Base-by-base conservation (phyloP, 2,888 invertebrate genomes). In the Monochamus alternatus region DNA sequence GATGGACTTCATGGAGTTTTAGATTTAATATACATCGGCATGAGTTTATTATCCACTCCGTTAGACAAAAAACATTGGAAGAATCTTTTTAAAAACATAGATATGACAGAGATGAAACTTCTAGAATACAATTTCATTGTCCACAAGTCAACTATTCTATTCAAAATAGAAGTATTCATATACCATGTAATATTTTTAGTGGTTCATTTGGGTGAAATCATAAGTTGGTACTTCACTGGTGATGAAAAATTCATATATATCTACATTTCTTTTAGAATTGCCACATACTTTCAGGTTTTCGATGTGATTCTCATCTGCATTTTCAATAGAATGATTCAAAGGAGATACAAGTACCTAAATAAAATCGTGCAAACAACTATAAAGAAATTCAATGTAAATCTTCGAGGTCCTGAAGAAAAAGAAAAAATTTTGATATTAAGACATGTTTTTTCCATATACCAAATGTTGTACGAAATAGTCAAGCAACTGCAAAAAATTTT, bases 401-500 rank as follows among this genome's bases (percentile, higher is more conserved):
- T 55, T 59, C 22, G 22, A 8, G 10, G 30, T 43, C 5, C 10
- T 14, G 55, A 38, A 38, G 59, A 55, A 59, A 63, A 43, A 8
- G 62, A 63, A 14, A 14, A 7, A 5, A 22, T 68, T 8, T 58
- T 58, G 22, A 68, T 9, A 14, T 7, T 68, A 22, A 68, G 43
- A 10, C 9, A 43, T n/a, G 43, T 68, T 14, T 68, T 43, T 14
- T 68, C 58, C 8, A 22, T 72, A 9, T 65, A 72, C 32, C 69
- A 74, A 32, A 44, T 44, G 31, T 66, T 79, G 7, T 44, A 76
- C 64, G 67, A 71, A 12, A 12, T 65, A 30, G 60, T 75, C 10
- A 65, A 73, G 63, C 22, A 47, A 32, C 14, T 75, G 3, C 77
- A 79, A 14, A 22, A 47, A 22, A 67, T 76, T 9, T 79, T 76